These are phyloP conservation scores for Campylomormyrus numenius DNA, from an alignment of 2,113 vertebrate species.

Conservation along the genomic window DNA sequence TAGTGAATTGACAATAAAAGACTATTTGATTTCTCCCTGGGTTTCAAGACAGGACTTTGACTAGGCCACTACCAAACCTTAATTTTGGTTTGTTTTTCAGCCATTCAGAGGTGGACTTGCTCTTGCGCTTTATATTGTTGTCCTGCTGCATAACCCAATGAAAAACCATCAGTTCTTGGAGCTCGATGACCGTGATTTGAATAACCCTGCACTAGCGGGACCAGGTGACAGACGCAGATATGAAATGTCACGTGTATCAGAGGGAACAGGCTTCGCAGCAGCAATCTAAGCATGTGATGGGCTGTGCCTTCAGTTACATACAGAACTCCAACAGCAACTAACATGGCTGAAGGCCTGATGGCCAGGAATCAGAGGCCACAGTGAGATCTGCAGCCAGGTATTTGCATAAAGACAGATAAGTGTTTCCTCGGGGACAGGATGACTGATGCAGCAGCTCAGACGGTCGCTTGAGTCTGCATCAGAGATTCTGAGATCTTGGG, in stretches of 20 bases:
- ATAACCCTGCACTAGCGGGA: neutral
- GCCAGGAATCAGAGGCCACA: neutral
- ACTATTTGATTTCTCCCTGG: no score
- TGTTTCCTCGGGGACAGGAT: neutral
- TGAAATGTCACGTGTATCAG: neutral
- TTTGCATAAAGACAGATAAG: neutral
- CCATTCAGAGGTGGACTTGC: no score
- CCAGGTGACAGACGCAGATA: neutral
- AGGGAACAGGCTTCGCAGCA: neutral
- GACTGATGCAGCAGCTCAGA: neutral
- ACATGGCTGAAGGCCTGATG: neutral
- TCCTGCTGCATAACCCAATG: no score
- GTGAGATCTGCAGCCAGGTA: neutral
- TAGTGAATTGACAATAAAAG: no score
- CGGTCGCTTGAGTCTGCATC: neutral
- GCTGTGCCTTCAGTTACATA: neutral
- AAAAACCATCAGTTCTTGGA: no score
- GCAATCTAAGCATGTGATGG: neutral
- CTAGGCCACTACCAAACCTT: no score
- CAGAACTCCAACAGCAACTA: neutral
- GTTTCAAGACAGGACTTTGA: no score
- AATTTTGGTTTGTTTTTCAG: no score
- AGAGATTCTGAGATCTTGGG: neutral
- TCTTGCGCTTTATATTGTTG: no score
- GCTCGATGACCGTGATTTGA: no score